Evolutionary conservation across 2,888 invertebrate species (phyloP).

Genomic region (Chymomyza caudatula): DNA sequence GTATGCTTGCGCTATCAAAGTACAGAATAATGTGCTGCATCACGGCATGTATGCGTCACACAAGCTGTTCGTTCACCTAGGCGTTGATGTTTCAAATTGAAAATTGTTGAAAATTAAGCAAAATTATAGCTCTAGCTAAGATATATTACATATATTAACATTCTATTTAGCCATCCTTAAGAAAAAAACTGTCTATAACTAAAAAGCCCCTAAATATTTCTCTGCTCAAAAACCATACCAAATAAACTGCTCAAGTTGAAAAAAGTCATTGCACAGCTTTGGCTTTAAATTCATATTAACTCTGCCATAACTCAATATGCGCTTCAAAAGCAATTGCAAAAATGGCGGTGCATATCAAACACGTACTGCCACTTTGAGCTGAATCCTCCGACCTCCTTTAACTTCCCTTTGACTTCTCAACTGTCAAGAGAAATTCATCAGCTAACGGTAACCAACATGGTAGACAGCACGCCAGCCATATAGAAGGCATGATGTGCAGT

Average conservation of each 20-base stretch:
- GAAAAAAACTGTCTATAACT: too few relatives aligned
- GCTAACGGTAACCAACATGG: not conserved
- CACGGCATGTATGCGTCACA: too few relatives aligned
- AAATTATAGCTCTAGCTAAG: too few relatives aligned
- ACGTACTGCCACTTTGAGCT: not conserved
- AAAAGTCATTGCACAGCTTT: too few relatives aligned
- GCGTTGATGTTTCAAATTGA: too few relatives aligned
- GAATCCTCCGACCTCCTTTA: not conserved
- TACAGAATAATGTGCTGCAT: too few relatives aligned
- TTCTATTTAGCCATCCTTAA: too few relatives aligned
- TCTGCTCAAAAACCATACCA: not conserved
- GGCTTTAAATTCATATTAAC: not conserved
- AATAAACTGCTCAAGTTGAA: not conserved
- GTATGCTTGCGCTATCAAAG: too few relatives aligned
- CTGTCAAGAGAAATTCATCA: not conserved
- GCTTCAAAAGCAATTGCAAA: not conserved
- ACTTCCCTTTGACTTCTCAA: not conserved
- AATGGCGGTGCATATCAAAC: not conserved
- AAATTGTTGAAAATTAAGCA: too few relatives aligned
- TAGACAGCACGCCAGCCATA: not conserved
- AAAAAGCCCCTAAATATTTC: too few relatives aligned
- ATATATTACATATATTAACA: too few relatives aligned
- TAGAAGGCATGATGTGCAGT: not conserved
- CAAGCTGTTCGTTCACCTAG: too few relatives aligned
- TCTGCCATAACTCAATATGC: not conserved